Evolutionary conservation across 2,113 vertebrate genomes (phyloP).

Genomic region (Corvus moneduloides): DNA sequence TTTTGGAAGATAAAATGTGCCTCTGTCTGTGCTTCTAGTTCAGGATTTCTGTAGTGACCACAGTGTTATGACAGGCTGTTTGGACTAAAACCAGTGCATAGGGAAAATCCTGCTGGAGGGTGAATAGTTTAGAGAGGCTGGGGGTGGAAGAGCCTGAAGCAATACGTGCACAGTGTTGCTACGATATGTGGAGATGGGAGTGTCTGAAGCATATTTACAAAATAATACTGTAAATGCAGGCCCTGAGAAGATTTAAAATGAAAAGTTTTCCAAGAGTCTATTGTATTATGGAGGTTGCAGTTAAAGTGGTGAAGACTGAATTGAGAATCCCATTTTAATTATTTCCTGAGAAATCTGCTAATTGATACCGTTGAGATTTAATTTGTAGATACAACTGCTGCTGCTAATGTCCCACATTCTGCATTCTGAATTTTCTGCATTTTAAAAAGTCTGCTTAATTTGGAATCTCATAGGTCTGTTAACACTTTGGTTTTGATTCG

Average conservation of each 20-base stretch:
- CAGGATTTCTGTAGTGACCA: background rate
- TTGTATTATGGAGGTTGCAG: background rate
- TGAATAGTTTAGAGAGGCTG: background rate
- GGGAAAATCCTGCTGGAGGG: background rate
- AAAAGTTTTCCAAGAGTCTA: background rate
- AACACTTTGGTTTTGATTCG: background rate
- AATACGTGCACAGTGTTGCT: accelerated
- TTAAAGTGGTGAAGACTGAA: background rate
- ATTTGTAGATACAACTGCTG: background rate
- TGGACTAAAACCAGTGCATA: background rate
- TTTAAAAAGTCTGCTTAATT: background rate
- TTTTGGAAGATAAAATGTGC: background rate
- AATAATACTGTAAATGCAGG: background rate
- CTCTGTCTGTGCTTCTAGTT: background rate
- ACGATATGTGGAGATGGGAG: background rate
- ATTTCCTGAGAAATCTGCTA: conserved; percentile 14
- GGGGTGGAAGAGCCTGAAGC: background rate
- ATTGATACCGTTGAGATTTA: conserved; percentile 35
- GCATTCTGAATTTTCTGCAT: background rate
- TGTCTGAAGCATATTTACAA: background rate
- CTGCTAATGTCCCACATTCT: background rate
- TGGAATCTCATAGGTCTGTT: background rate
- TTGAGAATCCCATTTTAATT: background rate
- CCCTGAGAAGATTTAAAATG: background rate
- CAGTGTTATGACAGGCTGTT: background rate